A percentile compares a stretch with the other conserved stretches of the same genome.
Conservation (phyloP, 2,888 invertebrate genomes). For the Psylliodes chrysocephalus region DNA sequence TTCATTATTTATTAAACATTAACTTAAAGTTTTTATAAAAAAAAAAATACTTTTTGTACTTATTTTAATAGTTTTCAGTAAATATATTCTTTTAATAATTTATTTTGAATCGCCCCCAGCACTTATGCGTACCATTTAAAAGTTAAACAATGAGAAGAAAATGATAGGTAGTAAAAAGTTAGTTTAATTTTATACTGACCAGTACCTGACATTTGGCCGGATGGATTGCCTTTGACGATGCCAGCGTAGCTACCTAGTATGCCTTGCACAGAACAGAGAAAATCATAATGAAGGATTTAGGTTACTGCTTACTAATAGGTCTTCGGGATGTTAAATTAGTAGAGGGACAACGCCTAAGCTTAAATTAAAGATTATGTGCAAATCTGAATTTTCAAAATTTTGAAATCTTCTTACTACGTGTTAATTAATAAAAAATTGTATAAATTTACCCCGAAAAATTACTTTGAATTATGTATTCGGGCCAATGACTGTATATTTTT, state of each 20-base stretch:
- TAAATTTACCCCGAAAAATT: too few relatives aligned
- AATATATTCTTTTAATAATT: too few relatives aligned
- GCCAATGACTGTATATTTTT: too few relatives aligned
- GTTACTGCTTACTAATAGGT: conserved; percentile 55
- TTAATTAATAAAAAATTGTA: too few relatives aligned
- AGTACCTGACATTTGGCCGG: conserved; percentile 89
- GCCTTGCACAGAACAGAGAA: conserved; percentile 65
- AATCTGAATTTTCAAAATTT: conserved; percentile 22
- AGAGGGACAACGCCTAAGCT: conserved; percentile 13
- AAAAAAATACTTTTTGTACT: too few relatives aligned
- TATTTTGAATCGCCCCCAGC: too few relatives aligned
- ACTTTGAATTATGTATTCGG: too few relatives aligned
- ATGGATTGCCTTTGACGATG: conserved; percentile 87
- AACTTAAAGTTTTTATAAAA: too few relatives aligned
- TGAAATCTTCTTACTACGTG: too few relatives aligned
- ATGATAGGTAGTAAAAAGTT: conserved; percentile 36
- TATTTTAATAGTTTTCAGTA: too few relatives aligned
- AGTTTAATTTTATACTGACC: conserved; percentile 65
- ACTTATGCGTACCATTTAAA: background rate
- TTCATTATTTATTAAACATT: too few relatives aligned
- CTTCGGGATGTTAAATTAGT: conserved; percentile 36
- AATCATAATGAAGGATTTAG: conserved; percentile 56
- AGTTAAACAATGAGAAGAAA: conserved; percentile 10
- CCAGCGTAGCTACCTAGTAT: conserved; percentile 84
- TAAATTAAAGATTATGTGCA: conserved; percentile 17